A percentile compares a stretch with the other conserved stretches of the same genome.
These are phyloP conservation scores for Anaspis maculata DNA, from an alignment of 2,888 invertebrate genomes.

Conservation along the genomic window DNA sequence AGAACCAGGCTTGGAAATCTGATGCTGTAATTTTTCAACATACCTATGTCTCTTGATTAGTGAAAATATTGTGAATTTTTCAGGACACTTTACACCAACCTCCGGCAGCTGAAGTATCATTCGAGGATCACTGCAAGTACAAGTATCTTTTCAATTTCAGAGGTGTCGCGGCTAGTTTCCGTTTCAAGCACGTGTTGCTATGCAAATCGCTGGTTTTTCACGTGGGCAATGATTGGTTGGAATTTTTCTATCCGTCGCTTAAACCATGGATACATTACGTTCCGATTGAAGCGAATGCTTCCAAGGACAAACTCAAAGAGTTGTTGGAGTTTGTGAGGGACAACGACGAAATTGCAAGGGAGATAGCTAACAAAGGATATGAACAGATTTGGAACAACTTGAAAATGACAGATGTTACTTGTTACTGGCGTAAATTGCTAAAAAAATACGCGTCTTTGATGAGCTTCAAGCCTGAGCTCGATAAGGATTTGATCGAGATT, in stretches of 20 bases:
- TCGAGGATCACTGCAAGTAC: constrained; percentile 88
- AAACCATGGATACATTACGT: constrained; percentile 96
- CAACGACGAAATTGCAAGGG: constrained; percentile 63
- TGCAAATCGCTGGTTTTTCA: constrained; percentile 91
- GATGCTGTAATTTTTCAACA: constrained; percentile 60
- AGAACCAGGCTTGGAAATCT: constrained; percentile 98
- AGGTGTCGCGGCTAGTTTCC: constrained; percentile 94
- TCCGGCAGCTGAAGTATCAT: constrained; percentile 78
- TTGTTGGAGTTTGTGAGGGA: constrained; percentile 66
- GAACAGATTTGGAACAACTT: constrained; percentile 78
- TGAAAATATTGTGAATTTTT: too few species aligned
- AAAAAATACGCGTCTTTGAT: constrained; percentile 65
- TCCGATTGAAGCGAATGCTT: constrained; percentile 61
- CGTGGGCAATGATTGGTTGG: constrained; percentile 88
- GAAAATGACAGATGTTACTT: constrained; percentile 69
- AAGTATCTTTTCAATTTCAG: constrained; percentile 94
- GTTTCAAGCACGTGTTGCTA: constrained; percentile 90
- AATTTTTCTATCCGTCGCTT: constrained; percentile 86
- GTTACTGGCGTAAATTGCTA: constrained; percentile 80
- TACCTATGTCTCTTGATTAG: constrained; percentile 7
- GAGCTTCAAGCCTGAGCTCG: constrained; percentile 54
- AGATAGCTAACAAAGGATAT: constrained; percentile 77
- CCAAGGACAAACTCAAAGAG: constrained; percentile 59
- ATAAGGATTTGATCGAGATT: constrained; percentile 52
- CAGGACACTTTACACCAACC: constrained; percentile 79